Conservation (phyloP, 2,113 vertebrate species). For the Cynoglossus semilaevis region DNA sequence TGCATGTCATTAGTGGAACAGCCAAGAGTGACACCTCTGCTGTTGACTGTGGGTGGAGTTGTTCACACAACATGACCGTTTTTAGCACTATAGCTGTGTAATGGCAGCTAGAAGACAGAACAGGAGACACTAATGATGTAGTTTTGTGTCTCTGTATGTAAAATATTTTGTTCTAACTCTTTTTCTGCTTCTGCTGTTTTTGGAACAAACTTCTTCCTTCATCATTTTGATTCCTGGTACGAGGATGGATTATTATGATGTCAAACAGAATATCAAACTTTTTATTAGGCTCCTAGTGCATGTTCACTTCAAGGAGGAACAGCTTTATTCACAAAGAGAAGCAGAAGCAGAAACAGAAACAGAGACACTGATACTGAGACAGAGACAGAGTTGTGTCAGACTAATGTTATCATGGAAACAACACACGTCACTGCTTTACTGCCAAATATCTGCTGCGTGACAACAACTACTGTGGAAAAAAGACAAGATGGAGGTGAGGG, state of each 20-base stretch:
- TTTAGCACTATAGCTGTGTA: conserved; percentile 6
- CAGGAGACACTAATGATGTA: background rate
- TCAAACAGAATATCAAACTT: too few species aligned
- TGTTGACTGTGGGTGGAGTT: background rate
- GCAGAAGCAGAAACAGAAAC: too few species aligned
- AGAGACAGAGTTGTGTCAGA: background rate
- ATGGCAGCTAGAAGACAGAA: background rate
- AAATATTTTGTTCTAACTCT: too few species aligned
- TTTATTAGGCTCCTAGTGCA: too few species aligned
- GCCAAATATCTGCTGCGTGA: conserved; percentile 11
- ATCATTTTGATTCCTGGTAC: background rate
- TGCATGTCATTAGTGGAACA: conserved; percentile 9
- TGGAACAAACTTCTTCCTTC: background rate
- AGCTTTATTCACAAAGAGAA: too few species aligned
- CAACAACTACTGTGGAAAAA: background rate
- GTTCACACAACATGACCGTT: conserved; percentile 3
- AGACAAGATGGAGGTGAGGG: background rate
- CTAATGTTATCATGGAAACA: conserved; percentile 12
- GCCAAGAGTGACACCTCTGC: conserved; percentile 1
- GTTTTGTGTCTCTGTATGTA: background rate
- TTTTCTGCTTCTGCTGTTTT: too few species aligned
- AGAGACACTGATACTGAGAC: too few species aligned
- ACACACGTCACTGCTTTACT: conserved; percentile 1
- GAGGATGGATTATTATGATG: too few species aligned
- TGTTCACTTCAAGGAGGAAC: too few species aligned